phyloP scores from a whole-genome alignment of 1,140 invertebrate species.

The Oscheius sp. region DNA sequence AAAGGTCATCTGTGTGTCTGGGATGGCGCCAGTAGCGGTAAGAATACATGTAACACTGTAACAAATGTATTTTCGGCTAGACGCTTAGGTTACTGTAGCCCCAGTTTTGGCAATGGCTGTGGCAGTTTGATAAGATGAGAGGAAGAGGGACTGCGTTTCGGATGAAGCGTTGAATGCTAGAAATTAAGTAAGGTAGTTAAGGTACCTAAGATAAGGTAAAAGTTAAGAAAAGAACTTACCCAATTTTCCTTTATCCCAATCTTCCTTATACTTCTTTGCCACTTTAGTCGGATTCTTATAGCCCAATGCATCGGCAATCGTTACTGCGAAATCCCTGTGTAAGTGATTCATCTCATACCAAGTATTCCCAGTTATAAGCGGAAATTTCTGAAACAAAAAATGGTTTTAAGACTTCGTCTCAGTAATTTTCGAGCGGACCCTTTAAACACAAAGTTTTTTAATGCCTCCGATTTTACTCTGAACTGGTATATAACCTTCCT shows the following conservation, averaged over 20 bases:
- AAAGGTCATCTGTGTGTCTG: conserved; percentile 26
- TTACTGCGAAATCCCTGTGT: no score
- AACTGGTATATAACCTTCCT: no score
- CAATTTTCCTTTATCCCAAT: no score
- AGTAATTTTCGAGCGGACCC: no score
- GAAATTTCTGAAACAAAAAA: neutral
- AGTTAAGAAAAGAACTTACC: no score
- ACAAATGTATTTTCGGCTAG: no score
- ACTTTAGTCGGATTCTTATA: no score
- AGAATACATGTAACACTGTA: conserved; percentile 11
- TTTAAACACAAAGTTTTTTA: neutral
- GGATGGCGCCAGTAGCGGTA: conserved; percentile 7
- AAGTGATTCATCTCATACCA: neutral
- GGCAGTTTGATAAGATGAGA: neutral
- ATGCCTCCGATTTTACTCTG: no score
- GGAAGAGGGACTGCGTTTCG: neutral
- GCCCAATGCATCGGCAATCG: no score
- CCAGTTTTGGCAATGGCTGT: neutral
- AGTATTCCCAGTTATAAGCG: neutral
- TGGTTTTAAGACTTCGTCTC: no score
- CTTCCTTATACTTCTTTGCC: no score
- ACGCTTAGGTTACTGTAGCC: no score
- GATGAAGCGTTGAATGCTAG: neutral
- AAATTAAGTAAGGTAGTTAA: neutral
- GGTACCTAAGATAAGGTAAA: neutral